Evolutionary conservation across 2,113 vertebrate genomes (phyloP), one percentile per base, ranked within the genome.

Genomic region (Dipodomys merriami): DNA sequence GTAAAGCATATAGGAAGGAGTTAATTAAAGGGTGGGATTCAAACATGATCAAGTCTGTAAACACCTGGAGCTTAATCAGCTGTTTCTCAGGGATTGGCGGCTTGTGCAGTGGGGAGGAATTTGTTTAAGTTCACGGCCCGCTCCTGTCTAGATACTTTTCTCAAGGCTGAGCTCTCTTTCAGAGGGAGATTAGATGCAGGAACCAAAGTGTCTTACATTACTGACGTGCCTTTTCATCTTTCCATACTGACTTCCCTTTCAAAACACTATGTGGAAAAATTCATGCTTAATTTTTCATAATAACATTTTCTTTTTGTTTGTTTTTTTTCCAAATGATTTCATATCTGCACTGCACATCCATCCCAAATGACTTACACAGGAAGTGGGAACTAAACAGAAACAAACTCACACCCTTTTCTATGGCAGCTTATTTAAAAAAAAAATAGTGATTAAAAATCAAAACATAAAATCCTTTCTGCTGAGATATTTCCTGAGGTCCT

Each of bases 311-410:
- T 90, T 73, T 84, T 93, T 94, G 96, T 94, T 95, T 82, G 29
- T 39, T 87, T 96, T 39, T 39, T 94, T 84, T 18, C 84, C 91
- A 11, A 16, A 2, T 81, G 5, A 81, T 86, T 89, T 93, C 92
- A 60, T 95, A 97, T 96, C 6, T 97, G 73, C 80, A 49, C 94
- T 95, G 92, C 96, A 97, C 97, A 85, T 57, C 83, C 96, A 83
- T 90, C 96, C 97, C 97, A 93, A 93, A 91, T 39, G n/a, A 80
- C 25, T 94, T 94, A 93, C 78, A 83, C 93, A 97, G 97, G 97
- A 98, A 98, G 95, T 96, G 64, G n/a, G 16, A 69, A 82, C 1
- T 8, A 91, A 80, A 68, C 76, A 46, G 86, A 93, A 89, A 68
- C 65, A 68, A 12, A 89, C 33, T 79, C 95, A 95, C 73, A 96